Conservation (phyloP, 2,888 invertebrate species). For the Leptarthrus brevirostris region DNA sequence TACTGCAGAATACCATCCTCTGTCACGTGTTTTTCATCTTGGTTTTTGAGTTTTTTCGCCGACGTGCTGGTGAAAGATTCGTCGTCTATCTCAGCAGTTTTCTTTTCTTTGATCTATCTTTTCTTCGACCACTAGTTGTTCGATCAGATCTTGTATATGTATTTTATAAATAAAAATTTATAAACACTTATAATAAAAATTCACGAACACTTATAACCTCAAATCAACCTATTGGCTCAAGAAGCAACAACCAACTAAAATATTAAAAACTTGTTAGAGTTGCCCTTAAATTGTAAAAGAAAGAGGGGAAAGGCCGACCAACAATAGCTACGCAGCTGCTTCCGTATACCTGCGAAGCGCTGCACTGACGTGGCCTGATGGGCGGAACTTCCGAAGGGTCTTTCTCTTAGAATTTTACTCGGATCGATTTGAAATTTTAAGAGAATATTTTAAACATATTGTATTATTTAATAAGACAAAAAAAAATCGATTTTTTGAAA, state of each 20-base stretch:
- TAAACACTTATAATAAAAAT: neutral
- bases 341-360: too few species aligned
- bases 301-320: too few species aligned
- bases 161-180: neutral
- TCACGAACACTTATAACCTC: neutral
- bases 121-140: neutral
- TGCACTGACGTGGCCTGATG: too few species aligned
- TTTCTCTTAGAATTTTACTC: neutral
- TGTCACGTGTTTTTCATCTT: neutral
- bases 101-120: neutral
- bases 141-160: neutral
- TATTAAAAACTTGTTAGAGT: too few species aligned
- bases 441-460: too few species aligned
- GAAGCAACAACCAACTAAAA: neutral
- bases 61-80: neutral
- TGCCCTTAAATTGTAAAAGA: too few species aligned
- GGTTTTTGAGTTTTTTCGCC: too few species aligned
- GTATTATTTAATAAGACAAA: too few species aligned
- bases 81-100: neutral
- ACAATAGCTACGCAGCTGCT: too few species aligned
- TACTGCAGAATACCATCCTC: neutral
- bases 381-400: neutral
- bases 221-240: neutral
- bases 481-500: too few species aligned
- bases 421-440: too few species aligned